These are phyloP conservation scores for Melanotus villosus DNA, from an alignment of 2,888 invertebrate species.

Conservation along the genomic window DNA sequence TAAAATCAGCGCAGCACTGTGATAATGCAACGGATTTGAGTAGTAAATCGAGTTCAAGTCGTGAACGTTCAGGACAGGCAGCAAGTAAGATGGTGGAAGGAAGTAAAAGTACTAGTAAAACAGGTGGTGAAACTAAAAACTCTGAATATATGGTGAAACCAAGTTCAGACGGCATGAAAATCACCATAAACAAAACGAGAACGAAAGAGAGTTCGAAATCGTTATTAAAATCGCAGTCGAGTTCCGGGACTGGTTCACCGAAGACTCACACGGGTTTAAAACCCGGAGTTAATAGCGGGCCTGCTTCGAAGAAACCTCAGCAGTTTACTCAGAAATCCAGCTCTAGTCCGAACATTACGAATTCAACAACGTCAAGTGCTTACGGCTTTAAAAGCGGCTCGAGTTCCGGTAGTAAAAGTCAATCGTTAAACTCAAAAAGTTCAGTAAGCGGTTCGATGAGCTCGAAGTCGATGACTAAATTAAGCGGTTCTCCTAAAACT, in stretches of 20 bases:
- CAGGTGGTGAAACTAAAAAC: slow-evolving; percentile 73
- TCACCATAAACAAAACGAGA: slow-evolving; percentile 92
- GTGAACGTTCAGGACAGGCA: slow-evolving; percentile 53
- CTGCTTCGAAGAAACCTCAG: slow-evolving; percentile 86
- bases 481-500: slow-evolving; percentile 75
- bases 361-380: slow-evolving; percentile 57
- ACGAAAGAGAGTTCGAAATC: slow-evolving; percentile 77
- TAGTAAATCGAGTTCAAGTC: slow-evolving; percentile 64
- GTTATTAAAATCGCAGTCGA: slow-evolving; percentile 53
- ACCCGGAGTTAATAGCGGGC: slow-evolving; percentile 88
- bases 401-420: slow-evolving; percentile 67
- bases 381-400: slow-evolving; percentile 56
- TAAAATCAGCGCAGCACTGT: slow-evolving; percentile 83
- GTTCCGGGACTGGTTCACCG: slow-evolving; percentile 77
- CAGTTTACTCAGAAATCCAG: slow-evolving; percentile 62
- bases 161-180: slow-evolving; percentile 90
- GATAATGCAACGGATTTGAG: slow-evolving; percentile 73
- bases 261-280: slow-evolving; percentile 86
- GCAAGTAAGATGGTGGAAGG: slow-evolving; percentile 58
- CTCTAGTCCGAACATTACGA: slow-evolving; percentile 54
- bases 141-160: slow-evolving; percentile 93
- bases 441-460: slow-evolving; percentile 37
- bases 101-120: slow-evolving; percentile 57
- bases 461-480: slow-evolving; percentile 65
- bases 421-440: slow-evolving; percentile 33